Evolutionary conservation across 2,113 vertebrate genomes (phyloP), one percentile per base, ranked within the genome.

Genomic region (Ariopsis seemanni): DNA sequence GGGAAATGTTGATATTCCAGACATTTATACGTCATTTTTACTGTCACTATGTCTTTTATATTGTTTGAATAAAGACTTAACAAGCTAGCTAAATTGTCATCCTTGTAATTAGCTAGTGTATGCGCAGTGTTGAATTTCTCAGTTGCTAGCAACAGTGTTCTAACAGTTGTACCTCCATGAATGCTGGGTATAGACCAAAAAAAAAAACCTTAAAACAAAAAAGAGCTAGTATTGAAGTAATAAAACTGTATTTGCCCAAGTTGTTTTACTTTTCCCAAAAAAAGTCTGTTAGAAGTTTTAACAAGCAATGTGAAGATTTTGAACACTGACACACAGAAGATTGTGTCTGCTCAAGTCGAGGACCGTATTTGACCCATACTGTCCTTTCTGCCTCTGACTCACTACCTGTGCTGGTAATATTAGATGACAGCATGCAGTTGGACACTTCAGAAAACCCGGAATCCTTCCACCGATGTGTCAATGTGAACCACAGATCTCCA

Each of bases 341-440:
- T 55, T 79, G 18, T 42, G 53, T 58, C 69, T 72, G 55, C 83
- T 84, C 62, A 1, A 6, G 50, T 62, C 67, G 3, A 1, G 83
- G 30, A 42, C n/a, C 3, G 9, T 7, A 71, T 84, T 57, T 72
- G 83, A 25, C 67, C 67, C 83, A 9, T 79, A 79, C 27, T 22
- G 52, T 84, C 83, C 52, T 25, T 79, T 27, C 75, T 79, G 75
- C 52, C 52, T 1, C 75, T 27, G n/a, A 27, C 2, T 79, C 57
- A 52, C 84, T 85, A 77, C 72, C 83, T 79, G 67, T 25, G 77
- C 63, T 62, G 77, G 71, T 84, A 86, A 86, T 84, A 63, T 71
- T 50, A 17, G 42, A 20, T 65, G 85, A 87, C 87, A 87, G 67
- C 34, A 20, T 63, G 52, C 74, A 27, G 17, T 69, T 63, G 55